Evolutionary conservation across 2,113 vertebrate species (phyloP).

Genomic region (Ellobius talpinus): DNA sequence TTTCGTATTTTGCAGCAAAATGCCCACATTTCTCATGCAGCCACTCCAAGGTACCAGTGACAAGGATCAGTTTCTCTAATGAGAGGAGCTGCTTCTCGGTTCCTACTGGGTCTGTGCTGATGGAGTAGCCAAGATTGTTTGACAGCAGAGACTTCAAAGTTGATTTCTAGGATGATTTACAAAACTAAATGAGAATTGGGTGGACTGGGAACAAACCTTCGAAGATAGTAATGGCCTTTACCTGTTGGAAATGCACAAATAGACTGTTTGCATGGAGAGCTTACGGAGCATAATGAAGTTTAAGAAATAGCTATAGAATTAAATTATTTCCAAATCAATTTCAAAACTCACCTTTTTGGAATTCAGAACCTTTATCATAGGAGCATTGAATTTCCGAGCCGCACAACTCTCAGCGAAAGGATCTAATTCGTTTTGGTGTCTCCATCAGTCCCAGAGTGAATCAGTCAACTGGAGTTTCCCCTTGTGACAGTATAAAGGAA

Average conservation of each 20-base stretch:
- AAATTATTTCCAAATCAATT: constrained; percentile 43
- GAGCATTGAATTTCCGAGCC: constrained; percentile 15
- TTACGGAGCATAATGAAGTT: background rate
- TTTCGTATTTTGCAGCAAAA: background rate
- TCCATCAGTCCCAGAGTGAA: background rate
- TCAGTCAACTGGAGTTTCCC: background rate
- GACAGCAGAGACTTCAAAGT: background rate
- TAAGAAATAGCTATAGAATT: constrained; percentile 41
- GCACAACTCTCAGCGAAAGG: background rate
- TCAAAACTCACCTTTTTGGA: constrained; percentile 9
- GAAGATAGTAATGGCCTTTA: background rate
- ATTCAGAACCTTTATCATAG: constrained; percentile 38
- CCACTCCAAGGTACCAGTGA: background rate
- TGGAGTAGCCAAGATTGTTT: background rate
- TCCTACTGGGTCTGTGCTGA: background rate
- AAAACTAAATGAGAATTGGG: background rate
- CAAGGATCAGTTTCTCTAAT: background rate
- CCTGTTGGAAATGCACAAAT: background rate
- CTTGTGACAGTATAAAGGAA: background rate
- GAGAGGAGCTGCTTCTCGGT: background rate
- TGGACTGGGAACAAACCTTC: background rate
- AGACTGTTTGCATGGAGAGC: constrained; percentile 3
- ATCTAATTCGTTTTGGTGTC: background rate
- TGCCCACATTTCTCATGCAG: background rate
- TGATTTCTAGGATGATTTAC: background rate